Conservation (phyloP, 1,140 invertebrate species). For the Anastrepha ludens region DNA sequence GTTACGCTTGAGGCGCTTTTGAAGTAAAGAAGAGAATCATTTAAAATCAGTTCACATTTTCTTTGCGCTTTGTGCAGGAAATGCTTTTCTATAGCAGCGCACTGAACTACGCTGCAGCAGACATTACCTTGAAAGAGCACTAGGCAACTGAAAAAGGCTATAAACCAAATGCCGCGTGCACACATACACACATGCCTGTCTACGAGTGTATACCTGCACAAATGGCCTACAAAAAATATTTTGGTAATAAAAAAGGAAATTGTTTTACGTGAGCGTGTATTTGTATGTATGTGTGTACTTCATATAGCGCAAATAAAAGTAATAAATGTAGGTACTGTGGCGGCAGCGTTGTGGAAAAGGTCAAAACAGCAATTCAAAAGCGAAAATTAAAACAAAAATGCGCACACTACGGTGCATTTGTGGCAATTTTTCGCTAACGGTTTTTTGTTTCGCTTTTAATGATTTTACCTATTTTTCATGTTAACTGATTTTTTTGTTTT, state of each 20-base stretch:
- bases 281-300: not conserved
- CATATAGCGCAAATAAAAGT: not conserved
- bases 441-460: not conserved
- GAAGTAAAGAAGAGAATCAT: not conserved
- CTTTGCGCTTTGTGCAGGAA: not conserved
- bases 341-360: constrained; percentile 4
- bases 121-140: constrained; percentile 21
- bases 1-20: not conserved
- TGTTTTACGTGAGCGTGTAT: not conserved
- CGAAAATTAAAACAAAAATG: not conserved
- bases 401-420: not conserved
- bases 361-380: not conserved
- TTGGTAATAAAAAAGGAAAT: not conserved
- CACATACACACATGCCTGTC: not conserved
- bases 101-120: not conserved
- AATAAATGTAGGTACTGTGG: not conserved
- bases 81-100: not conserved
- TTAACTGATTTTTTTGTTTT: not conserved
- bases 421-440: not conserved
- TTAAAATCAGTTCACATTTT: constrained; percentile 1
- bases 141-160: not conserved
- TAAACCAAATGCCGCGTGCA: not conserved
- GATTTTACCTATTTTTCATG: not conserved
- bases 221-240: constrained; percentile 9
- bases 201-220: not conserved